Base-by-base conservation (phyloP, 2,888 invertebrate genomes). In the Nezara viridula region DNA sequence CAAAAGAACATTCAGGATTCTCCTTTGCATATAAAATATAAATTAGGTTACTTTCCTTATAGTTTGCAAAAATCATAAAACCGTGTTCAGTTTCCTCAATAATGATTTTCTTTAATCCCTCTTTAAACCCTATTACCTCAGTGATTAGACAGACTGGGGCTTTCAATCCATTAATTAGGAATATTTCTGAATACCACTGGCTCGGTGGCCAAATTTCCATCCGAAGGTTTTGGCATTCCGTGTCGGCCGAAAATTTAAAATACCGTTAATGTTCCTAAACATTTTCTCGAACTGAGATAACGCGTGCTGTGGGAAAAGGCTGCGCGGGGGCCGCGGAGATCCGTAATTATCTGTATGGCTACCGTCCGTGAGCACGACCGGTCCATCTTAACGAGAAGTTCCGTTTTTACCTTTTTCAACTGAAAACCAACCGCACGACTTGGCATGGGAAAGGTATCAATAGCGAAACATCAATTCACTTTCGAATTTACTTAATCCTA, bases 341-440 rank as follows among this genome's bases (percentile, higher is more conserved):
- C 32, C 16, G 44, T 32, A 81, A 81, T 81, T 81, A 81, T 81
- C 81, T 81, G 44, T 40, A 40, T 47, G 81, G 81, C 81, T 81
- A 81, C 81, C 81, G 81, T 81, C 81, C 81, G 81, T 81, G 81
- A 40, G 81, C 81, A 81, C 81, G 81, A 81, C 81, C 81, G 81
- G 81, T 44, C 81, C 81, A 81, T 81, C 81, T 81, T 81, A 81
- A 81, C 81, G 81, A 81, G 81, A 81, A 81, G 81, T 81, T 81
- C 81, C 81, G 44, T 81, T 81, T 81, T 81, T 81, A 81, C 81
- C 44, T 81, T 81, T 47, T 81, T 81, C 81, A 44, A 47, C 81
- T 44, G 81, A 81, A 47, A 81, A 47, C 81, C 81, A 47, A 47
- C 24, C 44, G 81, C 81, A 81, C 81, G 81, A 81, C 81, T 81